Evolutionary conservation across 2,113 vertebrate species (phyloP).

Genomic region (Channa argus): DNA sequence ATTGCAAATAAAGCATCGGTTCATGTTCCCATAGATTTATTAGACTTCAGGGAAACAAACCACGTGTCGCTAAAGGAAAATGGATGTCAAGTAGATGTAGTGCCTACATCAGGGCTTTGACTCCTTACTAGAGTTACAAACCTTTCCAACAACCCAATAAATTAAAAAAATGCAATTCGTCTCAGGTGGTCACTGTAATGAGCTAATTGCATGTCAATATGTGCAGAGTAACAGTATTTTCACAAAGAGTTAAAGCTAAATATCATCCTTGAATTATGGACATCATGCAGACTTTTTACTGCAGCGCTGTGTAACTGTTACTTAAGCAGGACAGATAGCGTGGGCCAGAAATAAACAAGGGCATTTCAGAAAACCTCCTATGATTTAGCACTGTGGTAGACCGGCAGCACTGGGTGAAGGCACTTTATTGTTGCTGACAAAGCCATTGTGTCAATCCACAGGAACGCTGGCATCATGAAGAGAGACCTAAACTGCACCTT

Average conservation of each 20-base stretch:
- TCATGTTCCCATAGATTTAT: neutral
- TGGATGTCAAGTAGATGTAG: neutral
- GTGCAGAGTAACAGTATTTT: neutral
- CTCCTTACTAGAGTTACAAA: too few species aligned
- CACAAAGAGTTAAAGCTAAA: neutral
- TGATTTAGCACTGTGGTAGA: constrained; percentile 25
- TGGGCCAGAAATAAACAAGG: constrained; percentile 39
- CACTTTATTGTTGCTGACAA: constrained; percentile 44
- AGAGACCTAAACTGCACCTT: neutral
- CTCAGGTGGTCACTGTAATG: neutral
- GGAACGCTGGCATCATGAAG: constrained; percentile 20
- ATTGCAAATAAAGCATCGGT: neutral
- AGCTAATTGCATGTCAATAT: neutral
- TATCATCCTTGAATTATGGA: constrained; percentile 5
- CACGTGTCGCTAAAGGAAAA: neutral
- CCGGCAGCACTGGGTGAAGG: constrained; percentile 5
- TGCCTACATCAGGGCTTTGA: neutral
- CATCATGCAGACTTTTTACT: constrained; percentile 20
- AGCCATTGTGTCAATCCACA: constrained; percentile 34
- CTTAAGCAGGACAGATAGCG: neutral
- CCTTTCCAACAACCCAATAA: too few species aligned
- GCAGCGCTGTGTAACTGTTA: constrained; percentile 20
- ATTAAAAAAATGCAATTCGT: neutral
- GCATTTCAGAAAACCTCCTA: constrained; percentile 16
- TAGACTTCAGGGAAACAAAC: neutral